Evolutionary conservation across 2,113 vertebrate species (phyloP), one percentile per base, ranked within the genome.

Genomic region (Mus spicilegus): DNA sequence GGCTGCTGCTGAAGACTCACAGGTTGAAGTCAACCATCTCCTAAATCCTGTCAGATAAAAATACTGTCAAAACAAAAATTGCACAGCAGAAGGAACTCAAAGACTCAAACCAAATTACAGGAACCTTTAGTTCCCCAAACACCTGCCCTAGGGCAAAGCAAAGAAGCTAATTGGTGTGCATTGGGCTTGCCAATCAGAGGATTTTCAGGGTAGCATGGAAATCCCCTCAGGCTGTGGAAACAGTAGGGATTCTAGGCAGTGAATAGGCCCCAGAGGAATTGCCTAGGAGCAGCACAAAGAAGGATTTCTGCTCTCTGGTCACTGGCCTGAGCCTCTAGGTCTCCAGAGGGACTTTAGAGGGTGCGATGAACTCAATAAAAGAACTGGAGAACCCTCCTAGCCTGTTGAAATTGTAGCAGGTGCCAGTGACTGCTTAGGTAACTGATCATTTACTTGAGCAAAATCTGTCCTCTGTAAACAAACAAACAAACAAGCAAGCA

Each of bases 61-160:
- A 88, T 73, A 86, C 17, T 26, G 26, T 88, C n/a, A 28, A 77
- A 67, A 49, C 54, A 28, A 89, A 58, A 24, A 54, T 9, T 33
- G 39, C 5, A 56, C 10, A 22, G 42, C 36, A 76, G 33, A 73
- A n/a, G 73, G 96, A 94, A 92, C 87, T 22, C 61, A 39, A 97
- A 54, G 8, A 65, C 90, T 42, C 67, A 56, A 97, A 91, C 13
- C 42, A 70, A 92, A 73, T 88, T 42, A 39, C 4, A 73, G 1
- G 72, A 94, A 90, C 26, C 4, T 87, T 92, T 67, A 86, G 86
- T 95, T 13, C 58, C 69, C 77, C 46, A 46, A 88, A 91, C 73
- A 90, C 51, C 90, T 97, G 95, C 87, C 93, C 95, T 75, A 86
- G 81, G 92, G 92, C 96, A 89, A 67, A 26, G 90, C 90, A 87